Evolutionary conservation across 1,140 invertebrate genomes (phyloP).

Genomic region (Lepeophtheirus salmonis): DNA sequence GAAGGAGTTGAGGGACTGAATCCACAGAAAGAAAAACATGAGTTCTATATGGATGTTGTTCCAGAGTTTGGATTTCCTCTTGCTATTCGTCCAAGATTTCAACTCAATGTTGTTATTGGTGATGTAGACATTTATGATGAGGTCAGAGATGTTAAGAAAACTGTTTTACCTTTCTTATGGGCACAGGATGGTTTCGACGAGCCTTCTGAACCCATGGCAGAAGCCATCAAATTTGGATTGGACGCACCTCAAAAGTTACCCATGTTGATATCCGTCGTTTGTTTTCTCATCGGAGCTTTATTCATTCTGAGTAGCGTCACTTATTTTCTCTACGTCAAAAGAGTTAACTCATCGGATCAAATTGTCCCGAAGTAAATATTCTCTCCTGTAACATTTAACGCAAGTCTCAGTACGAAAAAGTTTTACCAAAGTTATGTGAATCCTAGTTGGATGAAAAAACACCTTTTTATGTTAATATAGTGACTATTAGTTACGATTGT

Average conservation of each 20-base stretch:
- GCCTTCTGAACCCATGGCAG: conserved; percentile 2
- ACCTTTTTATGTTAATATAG: too few relatives aligned
- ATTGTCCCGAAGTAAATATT: too few relatives aligned
- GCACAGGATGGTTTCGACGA: conserved; percentile 16
- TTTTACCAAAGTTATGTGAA: too few relatives aligned
- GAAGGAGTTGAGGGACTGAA: conserved; percentile 22
- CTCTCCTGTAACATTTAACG: too few relatives aligned
- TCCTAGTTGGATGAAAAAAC: too few relatives aligned
- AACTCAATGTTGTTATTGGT: conserved; percentile 12
- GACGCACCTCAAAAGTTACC: conserved; percentile 8
- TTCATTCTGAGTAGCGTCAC: background rate
- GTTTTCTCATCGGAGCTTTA: background rate
- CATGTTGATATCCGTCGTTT: background rate
- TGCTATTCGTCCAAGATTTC: conserved; percentile 11
- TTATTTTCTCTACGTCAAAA: background rate
- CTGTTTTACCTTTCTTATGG: conserved; percentile 16
- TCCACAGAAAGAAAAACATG: conserved; percentile 23
- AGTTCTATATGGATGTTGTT: conserved; percentile 27
- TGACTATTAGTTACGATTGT: too few relatives aligned
- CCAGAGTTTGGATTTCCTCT: conserved; percentile 28
- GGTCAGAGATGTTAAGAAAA: background rate
- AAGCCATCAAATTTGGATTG: conserved; percentile 6
- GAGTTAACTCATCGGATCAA: background rate
- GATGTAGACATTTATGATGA: conserved; percentile 2
- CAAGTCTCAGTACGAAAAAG: too few relatives aligned